Conservation (phyloP, 2,113 vertebrate species). For the Podiceps cristatus region DNA sequence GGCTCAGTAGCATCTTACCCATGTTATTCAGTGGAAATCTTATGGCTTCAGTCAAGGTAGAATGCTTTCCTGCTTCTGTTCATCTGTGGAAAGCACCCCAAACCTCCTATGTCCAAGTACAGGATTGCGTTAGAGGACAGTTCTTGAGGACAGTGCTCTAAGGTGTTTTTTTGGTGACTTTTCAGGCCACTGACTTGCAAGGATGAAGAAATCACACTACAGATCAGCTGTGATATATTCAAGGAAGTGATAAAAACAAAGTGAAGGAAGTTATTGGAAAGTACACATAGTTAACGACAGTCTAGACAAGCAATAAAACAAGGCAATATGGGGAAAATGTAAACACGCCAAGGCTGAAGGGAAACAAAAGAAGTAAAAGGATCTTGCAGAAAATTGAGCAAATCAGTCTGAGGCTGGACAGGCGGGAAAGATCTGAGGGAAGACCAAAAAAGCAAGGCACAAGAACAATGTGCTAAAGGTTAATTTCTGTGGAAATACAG, state of each 20-base stretch:
- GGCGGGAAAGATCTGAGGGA: neutral
- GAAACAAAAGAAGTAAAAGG: constrained; percentile 47
- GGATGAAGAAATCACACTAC: neutral
- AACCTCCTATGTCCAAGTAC: neutral
- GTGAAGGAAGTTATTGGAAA: constrained; percentile 55
- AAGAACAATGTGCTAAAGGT: neutral
- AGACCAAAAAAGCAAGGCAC: neutral
- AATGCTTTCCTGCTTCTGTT: neutral
- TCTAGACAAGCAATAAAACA: constrained; percentile 39
- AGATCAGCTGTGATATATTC: constrained; percentile 19
- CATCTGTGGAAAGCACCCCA: neutral
- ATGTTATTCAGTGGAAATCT: neutral
- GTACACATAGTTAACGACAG: neutral
- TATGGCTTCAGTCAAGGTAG: neutral
- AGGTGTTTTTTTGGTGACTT: neutral
- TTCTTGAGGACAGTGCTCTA: neutral
- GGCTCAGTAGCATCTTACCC: neutral
- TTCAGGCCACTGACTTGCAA: neutral
- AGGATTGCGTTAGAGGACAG: neutral
- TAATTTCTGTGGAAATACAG: neutral
- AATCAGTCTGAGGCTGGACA: neutral
- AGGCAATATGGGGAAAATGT: neutral
- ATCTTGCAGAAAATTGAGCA: neutral
- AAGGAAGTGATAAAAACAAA: constrained; percentile 59
- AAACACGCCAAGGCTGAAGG: constrained; percentile 21